Conservation (phyloP, 2,888 invertebrate genomes). For the Drosophila sordidapex region DNA sequence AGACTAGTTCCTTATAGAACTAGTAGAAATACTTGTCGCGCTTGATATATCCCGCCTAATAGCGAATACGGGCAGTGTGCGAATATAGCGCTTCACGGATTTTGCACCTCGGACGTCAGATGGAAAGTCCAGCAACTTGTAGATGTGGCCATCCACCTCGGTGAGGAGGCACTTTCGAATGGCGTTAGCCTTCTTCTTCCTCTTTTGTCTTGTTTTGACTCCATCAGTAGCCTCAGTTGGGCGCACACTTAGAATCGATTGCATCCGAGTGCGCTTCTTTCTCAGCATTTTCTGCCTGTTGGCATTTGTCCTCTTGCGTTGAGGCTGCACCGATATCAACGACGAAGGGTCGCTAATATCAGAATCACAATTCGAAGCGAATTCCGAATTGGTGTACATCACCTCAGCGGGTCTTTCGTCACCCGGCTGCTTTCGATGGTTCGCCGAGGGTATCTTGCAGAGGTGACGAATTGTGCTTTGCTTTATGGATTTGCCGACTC, state of each 20-base stretch:
- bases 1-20: background rate
- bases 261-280: too few relatives aligned
- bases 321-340: background rate
- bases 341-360: background rate
- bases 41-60: background rate
- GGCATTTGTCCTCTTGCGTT: too few relatives aligned
- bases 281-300: too few relatives aligned
- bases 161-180: slow-evolving; percentile 27
- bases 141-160: slow-evolving; percentile 16
- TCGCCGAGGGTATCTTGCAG: background rate
- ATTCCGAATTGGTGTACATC: slow-evolving; percentile 30
- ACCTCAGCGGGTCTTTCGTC: background rate
- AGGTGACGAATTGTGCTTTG: slow-evolving; percentile 19
- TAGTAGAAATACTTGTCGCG: background rate
- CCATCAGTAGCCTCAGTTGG: background rate
- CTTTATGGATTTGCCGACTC: background rate
- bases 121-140: slow-evolving; percentile 16
- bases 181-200: background rate
- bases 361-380: background rate
- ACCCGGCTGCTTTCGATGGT: rapidly evolving
- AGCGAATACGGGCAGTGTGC: background rate
- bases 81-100: background rate
- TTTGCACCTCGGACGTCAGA: rapidly evolving
- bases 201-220: too few relatives aligned
- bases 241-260: background rate